Percentiles rank a stretch among this genome's conserved stretches.
Conservation (phyloP, 2,113 vertebrate genomes). For the Pedionomus torquatus region DNA sequence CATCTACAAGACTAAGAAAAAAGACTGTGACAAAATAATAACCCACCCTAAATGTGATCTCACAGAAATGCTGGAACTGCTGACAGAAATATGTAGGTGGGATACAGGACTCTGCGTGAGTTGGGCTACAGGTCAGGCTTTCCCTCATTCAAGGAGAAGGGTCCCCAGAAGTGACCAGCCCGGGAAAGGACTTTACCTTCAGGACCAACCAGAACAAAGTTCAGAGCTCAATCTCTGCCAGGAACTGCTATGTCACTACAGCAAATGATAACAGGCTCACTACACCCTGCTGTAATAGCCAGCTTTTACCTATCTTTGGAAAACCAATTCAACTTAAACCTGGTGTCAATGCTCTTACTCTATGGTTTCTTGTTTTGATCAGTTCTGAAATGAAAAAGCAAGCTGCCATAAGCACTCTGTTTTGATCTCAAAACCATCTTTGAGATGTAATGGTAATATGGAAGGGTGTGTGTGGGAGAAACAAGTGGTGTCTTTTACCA, state of each 20-base stretch:
- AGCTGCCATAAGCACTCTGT: neutral
- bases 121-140: neutral
- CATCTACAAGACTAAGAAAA: neutral
- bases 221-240: neutral
- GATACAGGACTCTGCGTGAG: neutral
- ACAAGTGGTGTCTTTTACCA: neutral
- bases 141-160: neutral
- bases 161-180: neutral
- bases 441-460: neutral
- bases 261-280: neutral
- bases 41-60: neutral
- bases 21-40: neutral
- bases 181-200: neutral
- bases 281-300: neutral
- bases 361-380: neutral
- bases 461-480: neutral
- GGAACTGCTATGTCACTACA: neutral
- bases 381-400: neutral
- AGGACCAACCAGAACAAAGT: neutral
- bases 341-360: neutral
- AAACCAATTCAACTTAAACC: neutral
- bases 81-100: neutral
- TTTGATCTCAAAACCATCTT: neutral
- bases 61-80: neutral
- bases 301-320: neutral